phyloP scores from a whole-genome alignment of 2,113 vertebrate genomes.

The Amphilophus citrinellus region DNA sequence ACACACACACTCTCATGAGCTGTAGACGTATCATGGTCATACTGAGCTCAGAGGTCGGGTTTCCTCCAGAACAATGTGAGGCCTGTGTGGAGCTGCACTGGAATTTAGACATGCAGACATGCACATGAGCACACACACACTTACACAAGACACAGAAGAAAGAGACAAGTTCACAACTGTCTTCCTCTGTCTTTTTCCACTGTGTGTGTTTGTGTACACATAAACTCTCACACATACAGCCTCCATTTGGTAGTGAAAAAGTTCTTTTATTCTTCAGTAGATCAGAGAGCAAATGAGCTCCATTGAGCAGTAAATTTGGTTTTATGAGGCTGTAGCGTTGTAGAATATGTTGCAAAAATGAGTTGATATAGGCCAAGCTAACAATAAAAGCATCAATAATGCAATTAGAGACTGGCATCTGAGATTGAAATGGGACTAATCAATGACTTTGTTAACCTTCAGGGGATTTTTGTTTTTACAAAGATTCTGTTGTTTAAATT shows the following conservation, averaged over 20 bases:
- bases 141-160: constrained; percentile 43
- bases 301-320: constrained; percentile 36
- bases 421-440: not conserved
- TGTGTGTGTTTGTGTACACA: constrained; percentile 5
- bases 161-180: constrained; percentile 43
- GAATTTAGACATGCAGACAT: constrained; percentile 71
- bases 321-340: not conserved
- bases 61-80: constrained; percentile 82
- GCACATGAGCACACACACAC: constrained; percentile 47
- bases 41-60: constrained; percentile 74
- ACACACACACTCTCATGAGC: constrained; percentile 40
- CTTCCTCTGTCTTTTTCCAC: constrained; percentile 52
- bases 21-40: constrained; percentile 71
- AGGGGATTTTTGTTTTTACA: not conserved
- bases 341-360: constrained; percentile 24
- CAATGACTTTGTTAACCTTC: not conserved
- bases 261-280: constrained; percentile 49
- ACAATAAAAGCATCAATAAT: not conserved
- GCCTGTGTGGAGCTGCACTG: constrained; percentile 74
- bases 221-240: constrained; percentile 21
- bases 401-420: not conserved
- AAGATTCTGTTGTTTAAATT: not conserved
- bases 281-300: constrained; percentile 31
- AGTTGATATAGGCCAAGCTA: not conserved
- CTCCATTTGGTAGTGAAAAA: constrained; percentile 35